Evolutionary conservation across 2,113 vertebrate species (phyloP).

Genomic region (Mirza zaza): DNA sequence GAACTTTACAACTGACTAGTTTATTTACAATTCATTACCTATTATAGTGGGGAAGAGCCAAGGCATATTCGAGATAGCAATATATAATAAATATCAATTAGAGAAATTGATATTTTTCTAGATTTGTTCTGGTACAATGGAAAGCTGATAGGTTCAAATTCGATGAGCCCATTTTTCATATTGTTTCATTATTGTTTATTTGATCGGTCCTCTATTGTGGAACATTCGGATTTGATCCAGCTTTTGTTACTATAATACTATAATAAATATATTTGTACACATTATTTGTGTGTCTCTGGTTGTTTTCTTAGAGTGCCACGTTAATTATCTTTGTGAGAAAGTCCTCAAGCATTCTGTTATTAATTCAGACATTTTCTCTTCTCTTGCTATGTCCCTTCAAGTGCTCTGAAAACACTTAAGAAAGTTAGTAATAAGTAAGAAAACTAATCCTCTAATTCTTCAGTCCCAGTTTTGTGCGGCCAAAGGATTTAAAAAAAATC

Average conservation of each 20-base stretch:
- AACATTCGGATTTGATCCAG: background rate
- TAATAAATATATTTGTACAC: background rate
- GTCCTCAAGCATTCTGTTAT: background rate
- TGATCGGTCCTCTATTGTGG: background rate
- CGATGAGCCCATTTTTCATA: background rate
- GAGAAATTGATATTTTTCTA: too few relatives aligned
- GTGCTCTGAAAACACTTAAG: background rate
- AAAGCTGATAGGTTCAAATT: background rate
- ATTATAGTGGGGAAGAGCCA: background rate
- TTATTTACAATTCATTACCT: background rate
- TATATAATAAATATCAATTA: background rate
- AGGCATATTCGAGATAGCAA: background rate
- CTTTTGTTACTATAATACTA: background rate
- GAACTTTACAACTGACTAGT: background rate
- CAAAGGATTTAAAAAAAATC: background rate
- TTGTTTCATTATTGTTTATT: background rate
- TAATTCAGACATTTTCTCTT: background rate
- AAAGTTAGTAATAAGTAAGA: background rate
- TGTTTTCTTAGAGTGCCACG: background rate
- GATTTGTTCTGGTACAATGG: background rate
- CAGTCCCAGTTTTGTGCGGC: background rate
- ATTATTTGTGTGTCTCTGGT: background rate
- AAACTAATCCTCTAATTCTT: background rate
- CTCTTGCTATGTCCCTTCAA: background rate
- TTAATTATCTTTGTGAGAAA: conserved; percentile 3